Base-by-base conservation (phyloP, 2,888 invertebrate genomes). In the Andrena hattorfiana region DNA sequence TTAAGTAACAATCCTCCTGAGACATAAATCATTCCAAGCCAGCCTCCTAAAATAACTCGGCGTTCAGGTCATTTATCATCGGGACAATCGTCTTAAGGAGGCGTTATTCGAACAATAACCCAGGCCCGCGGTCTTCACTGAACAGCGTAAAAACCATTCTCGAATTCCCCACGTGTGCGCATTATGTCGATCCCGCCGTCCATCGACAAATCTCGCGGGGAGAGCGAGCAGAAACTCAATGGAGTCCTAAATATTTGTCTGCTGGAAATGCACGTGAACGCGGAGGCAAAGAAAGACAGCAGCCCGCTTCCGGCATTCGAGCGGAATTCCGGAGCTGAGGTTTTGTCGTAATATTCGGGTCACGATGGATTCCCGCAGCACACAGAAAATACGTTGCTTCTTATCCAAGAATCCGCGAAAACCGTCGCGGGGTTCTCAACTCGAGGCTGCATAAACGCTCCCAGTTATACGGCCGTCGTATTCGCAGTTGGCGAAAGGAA, bases 261-360 rank as follows among this genome's bases (percentile, higher is more conserved):
- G 56, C 6, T 48, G 30, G 68, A 71, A 42, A 54, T 74, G 59
- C 74, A 30, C 32, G 67, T 28, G 77, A 56, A 67, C 59, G 28
- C 8, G n/a, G 49, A 20, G 35, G 56, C 49, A 48, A 42, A 51
- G 56, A 48, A 62, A 67, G 60, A 74, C 62, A 76, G 59, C 64
- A 56, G 48, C 54, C 20, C 66, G 72, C 80, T 77, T 86, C 84
- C 80, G 72, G 67, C 71, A 67, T 86, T 73, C 77, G 73, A 74
- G 77, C 60, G 49, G 64, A 81, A 86, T 86, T 83, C 80, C 77
- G 30, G 71, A 16, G 28, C 42, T 69, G 63, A 30, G 75, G 80
- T 85, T 85, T 85, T 78, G 84, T 68, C 30, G 69, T 64, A 68
- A 74, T 86, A 86, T 80, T 79, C 82, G 63, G 85, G 85, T 85